A percentile compares a stretch with the other conserved stretches of the same genome.
phyloP scores from a whole-genome alignment of 2,797 vertebrate species.

The Sebastes matsubarae region DNA sequence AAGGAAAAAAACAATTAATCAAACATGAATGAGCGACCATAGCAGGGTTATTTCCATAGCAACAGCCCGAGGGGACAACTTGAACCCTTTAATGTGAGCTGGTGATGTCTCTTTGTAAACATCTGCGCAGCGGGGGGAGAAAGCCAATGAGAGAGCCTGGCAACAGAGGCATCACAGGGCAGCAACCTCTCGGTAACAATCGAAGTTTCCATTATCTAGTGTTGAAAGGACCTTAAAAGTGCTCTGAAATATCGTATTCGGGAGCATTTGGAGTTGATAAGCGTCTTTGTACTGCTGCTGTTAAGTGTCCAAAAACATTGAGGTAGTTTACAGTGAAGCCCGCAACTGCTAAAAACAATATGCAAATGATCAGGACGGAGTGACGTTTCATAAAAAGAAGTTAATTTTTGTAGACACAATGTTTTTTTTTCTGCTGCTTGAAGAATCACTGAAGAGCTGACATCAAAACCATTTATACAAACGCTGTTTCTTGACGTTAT shows the following conservation, averaged over 20 bases:
- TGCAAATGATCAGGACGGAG: conserved; percentile 32
- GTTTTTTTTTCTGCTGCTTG: conserved; percentile 1
- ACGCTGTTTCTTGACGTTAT: conserved; percentile 9
- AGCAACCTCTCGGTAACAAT: conserved; percentile 80
- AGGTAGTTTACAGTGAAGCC: conserved; percentile 19
- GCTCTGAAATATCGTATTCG: conserved; percentile 59
- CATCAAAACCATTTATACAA: conserved; percentile 27
- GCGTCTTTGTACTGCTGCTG: conserved; percentile 30
- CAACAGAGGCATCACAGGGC: conserved; percentile 81
- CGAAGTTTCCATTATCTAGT: conserved; percentile 79
- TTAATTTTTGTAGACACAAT: conserved; percentile 1
- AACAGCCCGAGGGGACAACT: conserved; percentile 86
- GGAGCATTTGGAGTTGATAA: conserved; percentile 51
- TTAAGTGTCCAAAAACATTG: conserved; percentile 40
- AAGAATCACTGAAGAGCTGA: background rate
- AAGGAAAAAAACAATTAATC: conserved; percentile 86
- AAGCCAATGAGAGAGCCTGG: conserved; percentile 80
- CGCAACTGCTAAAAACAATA: conserved; percentile 3
- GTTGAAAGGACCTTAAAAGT: conserved; percentile 70
- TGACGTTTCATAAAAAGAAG: conserved; percentile 7
- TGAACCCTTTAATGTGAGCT: conserved; percentile 85
- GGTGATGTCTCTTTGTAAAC: conserved; percentile 85
- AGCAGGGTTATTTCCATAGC: conserved; percentile 87
- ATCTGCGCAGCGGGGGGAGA: conserved; percentile 78
- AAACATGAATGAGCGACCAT: conserved; percentile 87